These are phyloP conservation scores for Selene dorsalis DNA, from an alignment of 2,797 vertebrate species.

Conservation along the genomic window DNA sequence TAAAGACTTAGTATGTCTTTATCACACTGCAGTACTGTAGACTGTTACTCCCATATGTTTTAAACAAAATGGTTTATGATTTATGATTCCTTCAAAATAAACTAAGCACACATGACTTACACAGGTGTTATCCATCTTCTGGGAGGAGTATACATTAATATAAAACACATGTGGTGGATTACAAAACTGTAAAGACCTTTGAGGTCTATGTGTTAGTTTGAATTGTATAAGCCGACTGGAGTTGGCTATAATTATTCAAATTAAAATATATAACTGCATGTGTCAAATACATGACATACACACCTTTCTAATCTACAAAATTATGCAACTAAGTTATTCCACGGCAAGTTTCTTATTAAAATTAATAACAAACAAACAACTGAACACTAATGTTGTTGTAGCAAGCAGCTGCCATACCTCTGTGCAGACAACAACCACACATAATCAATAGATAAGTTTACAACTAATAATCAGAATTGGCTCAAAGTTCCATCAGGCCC, in stretches of 20 bases:
- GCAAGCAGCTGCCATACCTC: neutral
- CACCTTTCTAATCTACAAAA: neutral
- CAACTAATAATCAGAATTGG: neutral
- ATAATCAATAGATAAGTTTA: neutral
- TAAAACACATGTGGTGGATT: neutral
- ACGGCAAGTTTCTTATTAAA: neutral
- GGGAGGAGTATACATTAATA: neutral
- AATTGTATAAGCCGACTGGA: neutral
- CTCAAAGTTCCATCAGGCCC: constrained; percentile 5
- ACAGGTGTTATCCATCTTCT: neutral
- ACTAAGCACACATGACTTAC: neutral
- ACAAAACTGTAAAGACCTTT: neutral
- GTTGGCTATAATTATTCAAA: neutral
- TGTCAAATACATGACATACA: neutral
- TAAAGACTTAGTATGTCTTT: neutral
- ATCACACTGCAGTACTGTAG: neutral
- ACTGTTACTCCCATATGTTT: neutral
- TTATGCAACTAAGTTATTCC: neutral
- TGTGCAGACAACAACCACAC: neutral
- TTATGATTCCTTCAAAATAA: neutral
- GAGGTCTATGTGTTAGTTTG: neutral
- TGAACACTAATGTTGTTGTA: neutral
- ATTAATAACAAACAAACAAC: neutral
- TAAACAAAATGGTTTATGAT: neutral
- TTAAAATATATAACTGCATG: neutral